phyloP scores from a whole-genome alignment of 2,113 vertebrate species.

The Nettapus auritus region DNA sequence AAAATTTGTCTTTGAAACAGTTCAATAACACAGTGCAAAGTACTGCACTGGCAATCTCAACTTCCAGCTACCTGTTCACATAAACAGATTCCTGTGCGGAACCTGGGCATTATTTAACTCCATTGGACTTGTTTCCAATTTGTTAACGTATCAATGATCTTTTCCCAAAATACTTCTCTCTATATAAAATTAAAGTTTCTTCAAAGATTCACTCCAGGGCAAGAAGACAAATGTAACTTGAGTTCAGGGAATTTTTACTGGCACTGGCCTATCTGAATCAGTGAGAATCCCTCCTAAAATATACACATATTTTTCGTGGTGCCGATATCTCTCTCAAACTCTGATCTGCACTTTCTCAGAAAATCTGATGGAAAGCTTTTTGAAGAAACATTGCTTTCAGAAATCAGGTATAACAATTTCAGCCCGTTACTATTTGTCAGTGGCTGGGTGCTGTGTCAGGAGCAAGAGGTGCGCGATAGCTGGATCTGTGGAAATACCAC shows the following conservation, averaged over 20 bases:
- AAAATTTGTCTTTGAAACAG: constrained; percentile 61
- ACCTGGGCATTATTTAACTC: neutral
- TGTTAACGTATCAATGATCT: neutral
- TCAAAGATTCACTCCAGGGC: neutral
- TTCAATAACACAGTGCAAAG: constrained; percentile 66
- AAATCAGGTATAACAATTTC: neutral
- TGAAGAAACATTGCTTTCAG: neutral
- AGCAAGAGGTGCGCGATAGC: neutral
- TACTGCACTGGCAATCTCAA: constrained; percentile 37
- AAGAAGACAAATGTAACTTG: neutral
- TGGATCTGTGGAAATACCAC: neutral
- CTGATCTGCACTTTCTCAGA: neutral
- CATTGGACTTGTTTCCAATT: neutral
- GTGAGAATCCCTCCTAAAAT: neutral
- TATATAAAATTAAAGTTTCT: neutral
- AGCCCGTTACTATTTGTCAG: neutral
- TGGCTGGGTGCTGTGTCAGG: neutral
- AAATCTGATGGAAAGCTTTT: neutral
- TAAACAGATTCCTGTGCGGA: neutral
- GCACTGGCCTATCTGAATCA: neutral
- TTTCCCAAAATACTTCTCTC: neutral
- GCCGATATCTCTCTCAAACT: neutral
- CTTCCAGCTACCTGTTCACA: constrained; percentile 16
- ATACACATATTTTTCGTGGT: neutral
- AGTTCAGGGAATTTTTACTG: neutral